Base-by-base conservation (phyloP, 2,113 vertebrate species). In the Jacana jacana region DNA sequence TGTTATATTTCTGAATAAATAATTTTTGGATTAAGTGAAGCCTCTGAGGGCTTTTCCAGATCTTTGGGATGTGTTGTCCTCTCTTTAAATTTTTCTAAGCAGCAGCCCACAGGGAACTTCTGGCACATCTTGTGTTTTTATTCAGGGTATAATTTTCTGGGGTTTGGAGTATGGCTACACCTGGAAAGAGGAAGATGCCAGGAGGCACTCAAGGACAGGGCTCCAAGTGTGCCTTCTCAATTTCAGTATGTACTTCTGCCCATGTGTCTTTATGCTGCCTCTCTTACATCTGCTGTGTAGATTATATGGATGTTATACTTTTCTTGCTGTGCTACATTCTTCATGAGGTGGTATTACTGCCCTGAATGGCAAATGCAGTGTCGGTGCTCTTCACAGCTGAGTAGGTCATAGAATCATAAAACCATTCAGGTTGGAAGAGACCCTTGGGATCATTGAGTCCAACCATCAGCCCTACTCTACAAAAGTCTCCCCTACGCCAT, bases 211-310 rank as follows among this genome's bases (percentile, higher is more conserved):
- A 1, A 39, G 31, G 42, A n/a, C 19, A 6, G 69, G 28, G 27
- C 35, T 58, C 40, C 1, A 3, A 46, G 35, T 13, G 14, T 51
- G 17, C 3, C 0, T 48, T 57, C 33, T 31, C 13, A 1, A 33
- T 64, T 81, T 54, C 44, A 73, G 76, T 27, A 44, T 1, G 6
- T 60, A 20, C 44, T 88, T 16, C 88, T 77, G 69, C n/a, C 40
- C 11, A 2, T 37, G 52, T 52, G 5, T 0, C 30, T 81, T 46
- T 37, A 61, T 27, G 54, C 31, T 79, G 76, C 69, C 54, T 0
- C 51, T 23, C 9, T 6, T 54, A 22, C 40, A 42, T 69, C 46
- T 61, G 28, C 39, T 20, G 6, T 28, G 19, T 40, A 61, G 22
- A 2, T 61, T 52, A 18, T 10, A 33, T 5, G 6, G 37, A 42